Conservation (phyloP, 2,113 vertebrate genomes). For the Sylvia atricapilla region DNA sequence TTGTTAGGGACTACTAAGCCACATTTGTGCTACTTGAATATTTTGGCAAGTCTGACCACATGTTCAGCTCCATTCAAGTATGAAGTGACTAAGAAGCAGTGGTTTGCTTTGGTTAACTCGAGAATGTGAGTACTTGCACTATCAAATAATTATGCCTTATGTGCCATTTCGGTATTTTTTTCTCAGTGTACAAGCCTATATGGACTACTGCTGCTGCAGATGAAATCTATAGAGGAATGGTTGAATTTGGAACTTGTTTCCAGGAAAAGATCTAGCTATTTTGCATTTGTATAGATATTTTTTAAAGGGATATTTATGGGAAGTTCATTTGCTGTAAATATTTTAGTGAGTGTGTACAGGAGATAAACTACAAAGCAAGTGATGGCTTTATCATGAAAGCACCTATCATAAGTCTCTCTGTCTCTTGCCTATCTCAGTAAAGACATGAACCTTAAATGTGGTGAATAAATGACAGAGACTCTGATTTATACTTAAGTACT, state of each 20-base stretch:
- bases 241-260: not conserved
- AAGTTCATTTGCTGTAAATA: not conserved
- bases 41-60: not conserved
- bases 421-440: not conserved
- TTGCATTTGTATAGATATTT: not conserved
- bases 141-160: conserved; percentile 19
- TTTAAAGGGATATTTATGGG: not conserved
- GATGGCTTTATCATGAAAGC: not conserved
- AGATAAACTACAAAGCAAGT: conserved; percentile 5
- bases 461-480: not conserved
- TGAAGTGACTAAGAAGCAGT: conserved; percentile 26
- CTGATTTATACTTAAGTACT: not conserved
- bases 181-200: not conserved
- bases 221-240: not conserved
- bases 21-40: not conserved
- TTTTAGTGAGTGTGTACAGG: not conserved
- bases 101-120: conserved; percentile 28
- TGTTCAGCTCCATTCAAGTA: conserved; percentile 23
- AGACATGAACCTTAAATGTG: not conserved
- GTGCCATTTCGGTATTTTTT: not conserved
- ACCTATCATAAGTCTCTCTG: not conserved
- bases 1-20: not conserved
- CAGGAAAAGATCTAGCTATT: not conserved
- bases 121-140: conserved; percentile 50
- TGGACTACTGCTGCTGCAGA: not conserved